Conservation (phyloP, 2,888 invertebrate genomes). For the Sminthurides aquaticus region DNA sequence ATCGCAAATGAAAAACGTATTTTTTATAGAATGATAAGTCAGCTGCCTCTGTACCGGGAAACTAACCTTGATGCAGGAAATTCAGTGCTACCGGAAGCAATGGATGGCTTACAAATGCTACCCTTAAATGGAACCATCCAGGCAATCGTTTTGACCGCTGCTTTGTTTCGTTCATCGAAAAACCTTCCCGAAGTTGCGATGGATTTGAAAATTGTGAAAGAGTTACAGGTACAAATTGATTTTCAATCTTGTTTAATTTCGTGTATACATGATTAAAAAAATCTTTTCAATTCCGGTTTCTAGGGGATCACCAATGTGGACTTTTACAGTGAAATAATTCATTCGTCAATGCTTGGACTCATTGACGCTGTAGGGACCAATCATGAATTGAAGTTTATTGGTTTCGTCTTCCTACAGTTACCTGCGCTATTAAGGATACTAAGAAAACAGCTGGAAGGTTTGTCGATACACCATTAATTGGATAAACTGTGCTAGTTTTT, state of each 20-base stretch:
- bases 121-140: conserved; percentile 51
- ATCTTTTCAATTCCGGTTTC: not conserved
- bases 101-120: conserved; percentile 14
- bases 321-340: conserved; percentile 78
- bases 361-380: conserved; percentile 75
- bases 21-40: conserved; percentile 21
- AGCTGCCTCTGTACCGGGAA: conserved; percentile 19
- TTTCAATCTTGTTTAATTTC: not conserved
- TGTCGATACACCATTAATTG: too few species aligned
- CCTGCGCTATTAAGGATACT: conserved; percentile 69
- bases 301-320: conserved; percentile 54
- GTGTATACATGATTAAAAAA: too few species aligned
- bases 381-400: conserved; percentile 86
- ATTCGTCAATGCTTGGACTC: conserved; percentile 81
- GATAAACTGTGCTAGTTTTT: not conserved
- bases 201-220: conserved; percentile 74
- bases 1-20: too few species aligned
- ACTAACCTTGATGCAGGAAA: conserved; percentile 10
- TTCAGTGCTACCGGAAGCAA: not conserved
- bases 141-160: conserved; percentile 74
- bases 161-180: conserved; percentile 74
- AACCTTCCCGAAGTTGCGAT: conserved; percentile 72
- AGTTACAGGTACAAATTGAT: conserved; percentile 61
- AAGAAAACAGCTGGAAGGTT: conserved; percentile 55
- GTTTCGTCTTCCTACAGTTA: conserved; percentile 86